Base-by-base conservation (phyloP, 2,797 vertebrate species). In the Aeoliscus strigatus region DNA sequence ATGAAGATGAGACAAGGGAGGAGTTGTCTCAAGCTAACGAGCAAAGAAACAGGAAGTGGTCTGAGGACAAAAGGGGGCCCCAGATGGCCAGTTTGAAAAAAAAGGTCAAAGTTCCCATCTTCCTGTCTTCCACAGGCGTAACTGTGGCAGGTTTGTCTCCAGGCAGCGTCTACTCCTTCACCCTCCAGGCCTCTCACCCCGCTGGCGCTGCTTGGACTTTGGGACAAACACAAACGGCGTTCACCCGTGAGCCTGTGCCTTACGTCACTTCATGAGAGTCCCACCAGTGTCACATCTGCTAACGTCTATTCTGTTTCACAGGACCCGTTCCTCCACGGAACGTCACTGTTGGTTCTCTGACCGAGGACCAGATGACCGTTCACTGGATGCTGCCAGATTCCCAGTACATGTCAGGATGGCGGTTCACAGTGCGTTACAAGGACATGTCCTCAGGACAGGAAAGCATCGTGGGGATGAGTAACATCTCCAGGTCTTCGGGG, bases 121-220 rank as follows among this genome's bases (percentile, higher is more conserved):
- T 47, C 13, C 48, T 66, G 1, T 67, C 62, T 2, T 73, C 75
- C 25, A 66, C 68, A 51, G 70, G 59, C 8, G 76, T 77, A 45
- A 73, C 62, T 29, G 77, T 93, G 59, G 39, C 58, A n/a, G 82
- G 75, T 3, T 74, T 96, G 50, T 88, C 66, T 66, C 88, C 92
- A 39, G 92, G 91, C n/a, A 78, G 81, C 39, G 6, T 44, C 27
- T 95, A 93, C 45, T 82, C 63, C 9, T 89, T 94, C 72, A 82
- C 88, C 48, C 60, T 95, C 26, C 80, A 61, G 54, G 86, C 88
- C 23, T 82, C 60, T 59, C 88, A 82, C 43, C 47, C 66, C 48
- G 45, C 77, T 45, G 88, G 90, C 42, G 80, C 73, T 31, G 76
- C 80, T 43, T 77, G 77, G 78, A 80, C 45, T 39, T 76, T 94